phyloP scores from a whole-genome alignment of 2,113 vertebrate species.

The Struthidea cinerea region DNA sequence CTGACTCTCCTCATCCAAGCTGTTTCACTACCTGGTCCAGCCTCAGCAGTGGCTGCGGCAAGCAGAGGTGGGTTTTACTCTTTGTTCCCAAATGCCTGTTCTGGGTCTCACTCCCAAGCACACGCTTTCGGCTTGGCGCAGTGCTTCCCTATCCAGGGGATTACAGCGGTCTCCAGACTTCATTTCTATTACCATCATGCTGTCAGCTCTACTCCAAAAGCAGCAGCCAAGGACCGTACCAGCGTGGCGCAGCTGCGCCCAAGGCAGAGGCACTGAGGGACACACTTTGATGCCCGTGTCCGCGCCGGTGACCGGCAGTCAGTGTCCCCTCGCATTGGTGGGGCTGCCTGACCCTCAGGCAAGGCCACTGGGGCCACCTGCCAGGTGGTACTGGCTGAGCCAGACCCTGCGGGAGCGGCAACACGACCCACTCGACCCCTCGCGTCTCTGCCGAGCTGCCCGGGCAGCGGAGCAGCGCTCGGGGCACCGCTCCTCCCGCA shows the following conservation, averaged over 20 bases:
- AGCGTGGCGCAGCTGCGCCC: neutral
- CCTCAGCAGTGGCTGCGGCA: rapidly evolving
- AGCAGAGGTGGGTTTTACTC: neutral
- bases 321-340: neutral
- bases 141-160: neutral
- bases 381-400: neutral
- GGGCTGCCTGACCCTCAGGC: neutral
- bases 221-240: neutral
- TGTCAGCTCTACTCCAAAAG: neutral
- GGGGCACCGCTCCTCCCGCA: neutral
- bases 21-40: neutral
- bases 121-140: neutral
- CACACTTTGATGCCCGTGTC: neutral
- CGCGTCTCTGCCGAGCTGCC: rapidly evolving
- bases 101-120: neutral
- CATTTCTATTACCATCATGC: neutral
- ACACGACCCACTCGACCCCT: neutral
- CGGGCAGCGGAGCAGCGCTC: neutral
- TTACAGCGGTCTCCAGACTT: neutral
- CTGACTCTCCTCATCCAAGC: neutral
- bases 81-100: neutral
- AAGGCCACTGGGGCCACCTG: neutral
- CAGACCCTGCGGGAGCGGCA: neutral
- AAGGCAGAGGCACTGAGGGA: neutral
- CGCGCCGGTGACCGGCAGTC: neutral